Conservation (phyloP, 2,888 invertebrate species). For the Embidobia sp. region DNA sequence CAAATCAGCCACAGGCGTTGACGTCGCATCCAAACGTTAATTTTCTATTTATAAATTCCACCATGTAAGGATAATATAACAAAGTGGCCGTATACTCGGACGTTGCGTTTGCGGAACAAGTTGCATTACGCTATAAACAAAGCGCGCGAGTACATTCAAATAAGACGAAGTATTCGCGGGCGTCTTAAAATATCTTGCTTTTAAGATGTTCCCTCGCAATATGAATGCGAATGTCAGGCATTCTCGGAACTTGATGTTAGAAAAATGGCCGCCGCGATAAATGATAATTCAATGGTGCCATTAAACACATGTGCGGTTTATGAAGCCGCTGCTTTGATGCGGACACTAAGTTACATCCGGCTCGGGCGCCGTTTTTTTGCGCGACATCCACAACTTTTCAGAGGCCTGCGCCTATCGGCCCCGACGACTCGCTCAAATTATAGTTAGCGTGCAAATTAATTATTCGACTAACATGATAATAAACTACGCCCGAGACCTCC, state of each 20-base stretch:
- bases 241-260: slow-evolving; percentile 43
- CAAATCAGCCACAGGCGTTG: slow-evolving; percentile 10
- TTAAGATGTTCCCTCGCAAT: not conserved
- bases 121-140: slow-evolving; percentile 1
- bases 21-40: slow-evolving; percentile 12
- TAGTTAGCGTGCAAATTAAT: slow-evolving; percentile 57
- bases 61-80: slow-evolving; percentile 7
- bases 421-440: slow-evolving; percentile 36
- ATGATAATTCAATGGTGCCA: slow-evolving; percentile 57
- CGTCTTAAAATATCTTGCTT: slow-evolving; percentile 17
- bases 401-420: slow-evolving; percentile 23
- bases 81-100: slow-evolving; percentile 14
- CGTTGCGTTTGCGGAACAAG: slow-evolving; percentile 25
- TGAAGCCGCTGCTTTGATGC: slow-evolving; percentile 55
- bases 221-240: slow-evolving; percentile 37
- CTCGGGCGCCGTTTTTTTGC: slow-evolving; percentile 46
- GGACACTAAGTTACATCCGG: slow-evolving; percentile 61
- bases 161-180: slow-evolving; percentile 15
- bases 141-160: not conserved
- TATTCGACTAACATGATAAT: slow-evolving; percentile 43
- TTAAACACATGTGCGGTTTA: slow-evolving; percentile 55
- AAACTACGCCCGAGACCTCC: slow-evolving; percentile 34
- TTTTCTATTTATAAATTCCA: slow-evolving; percentile 18
- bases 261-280: slow-evolving; percentile 50
- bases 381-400: slow-evolving; percentile 46